These are phyloP conservation scores for Limnephilus auricula DNA, from an alignment of 2,888 invertebrate species.

Conservation along the genomic window DNA sequence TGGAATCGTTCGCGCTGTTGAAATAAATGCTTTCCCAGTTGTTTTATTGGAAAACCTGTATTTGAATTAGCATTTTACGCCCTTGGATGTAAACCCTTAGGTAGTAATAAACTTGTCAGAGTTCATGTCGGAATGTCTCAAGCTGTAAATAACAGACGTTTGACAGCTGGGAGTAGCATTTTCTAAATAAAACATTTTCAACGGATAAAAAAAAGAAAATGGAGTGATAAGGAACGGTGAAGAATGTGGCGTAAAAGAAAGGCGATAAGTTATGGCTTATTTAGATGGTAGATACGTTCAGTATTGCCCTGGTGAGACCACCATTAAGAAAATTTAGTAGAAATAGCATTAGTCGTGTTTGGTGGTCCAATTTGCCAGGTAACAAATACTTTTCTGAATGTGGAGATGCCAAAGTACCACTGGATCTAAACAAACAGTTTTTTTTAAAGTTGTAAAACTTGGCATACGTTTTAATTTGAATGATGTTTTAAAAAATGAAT, in stretches of 20 bases:
- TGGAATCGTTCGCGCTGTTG: background rate
- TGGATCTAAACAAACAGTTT: too few relatives aligned
- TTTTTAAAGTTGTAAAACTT: too few relatives aligned
- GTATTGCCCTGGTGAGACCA: too few relatives aligned
- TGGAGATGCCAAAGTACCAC: too few relatives aligned
- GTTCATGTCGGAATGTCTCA: background rate
- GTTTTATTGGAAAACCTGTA: background rate
- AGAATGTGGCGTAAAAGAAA: background rate
- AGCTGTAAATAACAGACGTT: background rate
- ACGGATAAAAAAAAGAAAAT: background rate
- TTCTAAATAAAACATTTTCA: background rate
- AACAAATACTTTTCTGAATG: too few relatives aligned
- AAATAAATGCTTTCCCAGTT: background rate
- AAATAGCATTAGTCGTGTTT: too few relatives aligned
- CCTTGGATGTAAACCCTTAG: background rate
- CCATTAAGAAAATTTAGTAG: too few relatives aligned
- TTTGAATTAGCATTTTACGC: background rate
- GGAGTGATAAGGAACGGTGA: background rate
- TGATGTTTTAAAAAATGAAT: too few relatives aligned
- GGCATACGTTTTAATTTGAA: too few relatives aligned
- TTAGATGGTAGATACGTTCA: background rate
- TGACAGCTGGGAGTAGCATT: background rate
- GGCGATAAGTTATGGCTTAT: background rate
- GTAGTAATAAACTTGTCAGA: background rate
- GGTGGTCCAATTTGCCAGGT: too few relatives aligned